Evolutionary conservation across 2,797 vertebrate genomes (phyloP), one percentile per base, ranked within the genome.

Genomic region (Myripristis jacobus): DNA sequence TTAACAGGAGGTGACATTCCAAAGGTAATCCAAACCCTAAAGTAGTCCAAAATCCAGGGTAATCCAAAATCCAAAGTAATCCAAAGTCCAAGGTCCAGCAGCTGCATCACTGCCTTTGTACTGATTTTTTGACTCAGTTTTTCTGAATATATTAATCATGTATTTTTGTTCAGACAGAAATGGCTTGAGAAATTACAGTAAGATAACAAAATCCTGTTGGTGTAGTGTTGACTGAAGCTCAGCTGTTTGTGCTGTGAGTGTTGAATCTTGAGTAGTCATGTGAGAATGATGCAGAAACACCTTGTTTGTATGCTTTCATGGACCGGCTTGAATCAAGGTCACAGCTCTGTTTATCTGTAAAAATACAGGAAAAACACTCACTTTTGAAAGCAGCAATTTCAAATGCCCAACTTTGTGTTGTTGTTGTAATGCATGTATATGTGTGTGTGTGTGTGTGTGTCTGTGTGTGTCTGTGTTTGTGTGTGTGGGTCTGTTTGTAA

Each of bases 61-160:
- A 75, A 70, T 81, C 47, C 52, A 59, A 67, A 27, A 65, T 58
- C 55, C 52, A 43, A 57, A 58, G 72, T 68, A 75, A 70, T 81
- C 47, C 52, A 59, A 67, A 27, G 38, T 44, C 36, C 29, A 64
- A 15, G 41, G 50, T 62, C 29, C 6, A 29, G 16, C n/a, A 46
- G 15, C 34, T 63, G 58, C 34, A 21, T 51, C 7, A 19, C 31
- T 68, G 29, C 53, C 54, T 54, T 54, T 52, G 27, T 18, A 38
- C 41, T 9, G 4, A 27, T n/a, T 27, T 46, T 3, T 31, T 57
- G 46, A 67, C 59, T 60, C 47, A 9, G 44, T 57, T 52, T 43
- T 38, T 63, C 21, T 47, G 6, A 73, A 56, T 29, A 25, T 48
- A 10, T 43, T 46, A 50, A 52, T 22, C 12, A 12, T 15, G 36